A percentile compares a stretch with the other conserved stretches of the same genome.
These are phyloP conservation scores for Sylvilagus bachmani DNA, from an alignment of 2,113 vertebrate species.

Conservation along the genomic window DNA sequence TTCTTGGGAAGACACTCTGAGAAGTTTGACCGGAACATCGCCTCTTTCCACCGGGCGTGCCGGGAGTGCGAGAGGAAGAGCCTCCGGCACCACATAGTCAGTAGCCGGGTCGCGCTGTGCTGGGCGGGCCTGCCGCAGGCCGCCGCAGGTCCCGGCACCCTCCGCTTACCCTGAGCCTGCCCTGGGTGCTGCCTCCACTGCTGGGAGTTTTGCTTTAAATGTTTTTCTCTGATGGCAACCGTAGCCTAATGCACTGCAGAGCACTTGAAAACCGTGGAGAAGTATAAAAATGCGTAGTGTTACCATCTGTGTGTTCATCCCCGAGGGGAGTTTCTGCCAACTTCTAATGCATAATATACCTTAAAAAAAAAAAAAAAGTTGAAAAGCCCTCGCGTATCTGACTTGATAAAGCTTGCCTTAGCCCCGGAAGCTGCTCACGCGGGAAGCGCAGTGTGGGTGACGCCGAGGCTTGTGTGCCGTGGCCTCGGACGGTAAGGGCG, in stretches of 20 bases:
- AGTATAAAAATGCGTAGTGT: background rate
- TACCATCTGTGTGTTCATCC: background rate
- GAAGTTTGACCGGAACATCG: constrained; percentile 94
- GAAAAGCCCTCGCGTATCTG: too few relatives aligned
- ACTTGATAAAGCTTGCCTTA: background rate
- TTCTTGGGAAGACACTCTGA: constrained; percentile 94
- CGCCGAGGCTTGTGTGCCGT: rapidly evolving
- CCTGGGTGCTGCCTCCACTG: background rate
- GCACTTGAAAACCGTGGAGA: background rate
- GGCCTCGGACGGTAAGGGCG: background rate
- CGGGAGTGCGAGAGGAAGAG: constrained; percentile 96
- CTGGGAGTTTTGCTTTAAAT: background rate
- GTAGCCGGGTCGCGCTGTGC: constrained; percentile 65
- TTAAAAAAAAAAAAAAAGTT: background rate
- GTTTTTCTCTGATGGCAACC: background rate
- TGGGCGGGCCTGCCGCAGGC: background rate
- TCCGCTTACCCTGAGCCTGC: background rate
- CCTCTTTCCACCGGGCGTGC: constrained; percentile 91
- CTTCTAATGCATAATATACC: background rate
- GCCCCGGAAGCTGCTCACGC: background rate
- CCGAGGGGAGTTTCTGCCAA: background rate
- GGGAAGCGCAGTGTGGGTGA: background rate
- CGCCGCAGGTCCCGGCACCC: rapidly evolving
- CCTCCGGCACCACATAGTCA: constrained; percentile 97
- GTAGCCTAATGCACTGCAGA: background rate